Conservation (phyloP, 2,888 invertebrate species). For the Ganaspis brasiliensis region DNA sequence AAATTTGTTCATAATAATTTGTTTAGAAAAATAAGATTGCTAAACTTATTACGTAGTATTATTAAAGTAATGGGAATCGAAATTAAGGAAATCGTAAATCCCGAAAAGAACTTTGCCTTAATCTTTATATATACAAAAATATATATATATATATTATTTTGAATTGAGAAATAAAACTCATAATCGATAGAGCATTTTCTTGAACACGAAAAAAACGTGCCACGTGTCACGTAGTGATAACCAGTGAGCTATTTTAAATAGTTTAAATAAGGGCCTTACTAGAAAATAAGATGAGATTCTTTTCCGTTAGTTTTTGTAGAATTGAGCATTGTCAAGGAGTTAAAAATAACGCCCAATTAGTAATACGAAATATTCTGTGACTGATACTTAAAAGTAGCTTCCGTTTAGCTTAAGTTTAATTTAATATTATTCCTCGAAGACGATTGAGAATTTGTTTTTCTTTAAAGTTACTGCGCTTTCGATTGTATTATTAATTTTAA, state of each 20-base stretch:
- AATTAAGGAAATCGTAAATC: not conserved
- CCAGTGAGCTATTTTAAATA: conserved; percentile 69
- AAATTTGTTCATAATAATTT: not conserved
- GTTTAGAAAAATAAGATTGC: not conserved
- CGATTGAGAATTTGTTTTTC: no score
- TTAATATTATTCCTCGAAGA: conserved; percentile 7
- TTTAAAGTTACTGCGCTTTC: no score
- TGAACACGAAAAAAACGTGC: conserved; percentile 32
- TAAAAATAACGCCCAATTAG: conserved; percentile 22
- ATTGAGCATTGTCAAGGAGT: not conserved
- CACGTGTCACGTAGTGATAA: conserved; percentile 64
- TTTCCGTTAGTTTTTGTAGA: conserved; percentile 48
- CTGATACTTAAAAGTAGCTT: conserved; percentile 41
- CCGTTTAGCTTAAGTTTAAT: conserved; percentile 35
- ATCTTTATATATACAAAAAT: not conserved
- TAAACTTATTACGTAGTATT: conserved; percentile 19
- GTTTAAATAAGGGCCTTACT: conserved; percentile 75
- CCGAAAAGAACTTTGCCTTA: not conserved
- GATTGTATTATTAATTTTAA: not conserved
- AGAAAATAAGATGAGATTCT: conserved; percentile 70
- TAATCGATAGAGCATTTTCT: no score
- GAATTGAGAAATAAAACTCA: not conserved
- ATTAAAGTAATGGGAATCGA: conserved; percentile 13
- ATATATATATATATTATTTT: not conserved
- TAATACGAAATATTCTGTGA: conserved; percentile 29